Evolutionary conservation across 2,113 vertebrate species (phyloP).

Genomic region (Craseonycteris thonglongyai): DNA sequence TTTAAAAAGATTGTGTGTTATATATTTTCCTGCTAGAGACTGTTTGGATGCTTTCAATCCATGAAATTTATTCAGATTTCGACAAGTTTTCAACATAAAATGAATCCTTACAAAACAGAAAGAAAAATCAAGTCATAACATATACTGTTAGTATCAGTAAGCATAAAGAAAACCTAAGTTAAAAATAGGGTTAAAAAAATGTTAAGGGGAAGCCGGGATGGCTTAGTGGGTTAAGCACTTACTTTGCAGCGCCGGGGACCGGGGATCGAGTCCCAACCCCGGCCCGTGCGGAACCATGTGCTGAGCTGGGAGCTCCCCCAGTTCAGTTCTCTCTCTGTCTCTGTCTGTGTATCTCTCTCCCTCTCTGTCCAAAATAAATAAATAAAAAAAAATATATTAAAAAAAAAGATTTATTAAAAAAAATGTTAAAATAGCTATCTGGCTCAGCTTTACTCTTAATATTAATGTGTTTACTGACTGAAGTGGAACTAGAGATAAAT

Average conservation of each 20-base stretch:
- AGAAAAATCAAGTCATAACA: background rate
- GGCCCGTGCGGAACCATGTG: no score
- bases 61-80: background rate
- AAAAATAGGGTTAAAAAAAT: no score
- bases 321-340: no score
- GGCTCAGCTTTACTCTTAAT: background rate
- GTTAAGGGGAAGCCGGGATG: no score
- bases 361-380: no score
- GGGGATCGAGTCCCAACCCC: no score
- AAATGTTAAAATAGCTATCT: background rate
- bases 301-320: no score
- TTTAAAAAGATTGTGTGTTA: conserved; percentile 19
- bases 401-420: no score
- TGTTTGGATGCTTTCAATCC: conserved; percentile 14
- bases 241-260: no score
- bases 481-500: background rate
- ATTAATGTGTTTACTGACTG: background rate
- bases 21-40: conserved; percentile 41
- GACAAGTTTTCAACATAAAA: background rate
- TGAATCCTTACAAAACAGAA: conserved; percentile 1
- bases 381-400: no score
- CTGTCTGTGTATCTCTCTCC: no score
- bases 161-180: background rate
- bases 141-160: background rate
- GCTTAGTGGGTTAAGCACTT: no score